Evolutionary conservation across 2,888 invertebrate species (phyloP).

Genomic region (Drosophila affinis): DNA sequence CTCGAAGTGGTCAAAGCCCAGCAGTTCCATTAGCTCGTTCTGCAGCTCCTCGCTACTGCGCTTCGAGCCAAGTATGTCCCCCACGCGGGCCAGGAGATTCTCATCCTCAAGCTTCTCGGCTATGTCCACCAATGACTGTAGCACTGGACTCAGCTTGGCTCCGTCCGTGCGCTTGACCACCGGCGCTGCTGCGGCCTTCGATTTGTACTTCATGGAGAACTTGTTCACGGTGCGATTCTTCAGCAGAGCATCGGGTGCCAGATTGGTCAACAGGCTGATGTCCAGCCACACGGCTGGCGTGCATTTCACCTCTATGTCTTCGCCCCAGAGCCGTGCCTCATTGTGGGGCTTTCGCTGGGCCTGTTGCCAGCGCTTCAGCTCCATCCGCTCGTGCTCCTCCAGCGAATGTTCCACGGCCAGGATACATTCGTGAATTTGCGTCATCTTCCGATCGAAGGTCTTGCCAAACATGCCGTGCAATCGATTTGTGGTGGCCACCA

Average conservation of each 20-base stretch:
- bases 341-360: slow-evolving; percentile 21
- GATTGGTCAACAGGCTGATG: slow-evolving; percentile 63
- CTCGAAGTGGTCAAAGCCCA: slow-evolving; percentile 93
- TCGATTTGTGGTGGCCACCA: slow-evolving; percentile 86
- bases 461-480: slow-evolving; percentile 87
- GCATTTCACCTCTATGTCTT: slow-evolving; percentile 59
- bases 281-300: slow-evolving; percentile 47
- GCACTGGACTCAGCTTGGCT: slow-evolving; percentile 56
- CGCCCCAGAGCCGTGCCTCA: slow-evolving; percentile 69
- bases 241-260: slow-evolving; percentile 67
- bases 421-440: slow-evolving; percentile 86
- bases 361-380: slow-evolving; percentile 84
- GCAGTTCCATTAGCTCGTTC: slow-evolving; percentile 93
- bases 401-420: slow-evolving; percentile 84
- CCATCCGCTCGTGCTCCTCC: slow-evolving; percentile 85
- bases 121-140: slow-evolving; percentile 69
- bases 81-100: slow-evolving; percentile 66
- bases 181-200: slow-evolving; percentile 1
- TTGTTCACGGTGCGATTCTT: slow-evolving; percentile 58
- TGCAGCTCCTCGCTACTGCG: slow-evolving; percentile 89
- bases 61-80: slow-evolving; percentile 86
- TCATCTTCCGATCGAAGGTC: slow-evolving; percentile 85
- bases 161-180: slow-evolving; percentile 19
- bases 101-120: slow-evolving; percentile 72
- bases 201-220: slow-evolving; percentile 73